Conservation (phyloP, 2,113 vertebrate genomes). For the Percina caprodes region DNA sequence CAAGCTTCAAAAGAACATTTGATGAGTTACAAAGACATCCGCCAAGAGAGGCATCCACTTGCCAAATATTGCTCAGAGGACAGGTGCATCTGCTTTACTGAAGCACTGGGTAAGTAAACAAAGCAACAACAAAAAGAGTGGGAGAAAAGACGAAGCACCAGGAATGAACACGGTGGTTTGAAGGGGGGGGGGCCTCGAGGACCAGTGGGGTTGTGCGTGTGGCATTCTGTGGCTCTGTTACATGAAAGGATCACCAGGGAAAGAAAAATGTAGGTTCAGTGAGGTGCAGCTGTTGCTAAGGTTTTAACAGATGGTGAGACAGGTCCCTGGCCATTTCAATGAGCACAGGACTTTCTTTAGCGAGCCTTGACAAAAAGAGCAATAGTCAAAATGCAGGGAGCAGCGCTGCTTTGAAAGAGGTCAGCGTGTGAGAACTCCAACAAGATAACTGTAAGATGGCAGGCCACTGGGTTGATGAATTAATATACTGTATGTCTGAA, state of each 20-base stretch:
- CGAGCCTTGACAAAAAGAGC: constrained; percentile 35
- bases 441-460: constrained; percentile 13
- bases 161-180: constrained; percentile 1
- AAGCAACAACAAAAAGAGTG: constrained; percentile 57
- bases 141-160: constrained; percentile 18
- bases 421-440: background rate
- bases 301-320: constrained; percentile 28
- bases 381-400: constrained; percentile 19
- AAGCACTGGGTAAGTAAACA: constrained; percentile 50
- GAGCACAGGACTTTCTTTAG: constrained; percentile 32
- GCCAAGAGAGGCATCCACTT: constrained; percentile 60
- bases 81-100: constrained; percentile 61
- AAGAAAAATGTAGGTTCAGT: constrained; percentile 27
- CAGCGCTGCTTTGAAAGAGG: constrained; percentile 25
- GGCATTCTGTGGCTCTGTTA: constrained; percentile 28
- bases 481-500: constrained; percentile 8
- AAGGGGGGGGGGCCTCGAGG: background rate
- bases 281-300: constrained; percentile 36
- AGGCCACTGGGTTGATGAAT: background rate
- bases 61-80: constrained; percentile 60
- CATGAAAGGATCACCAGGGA: constrained; percentile 41
- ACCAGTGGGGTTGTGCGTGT: constrained; percentile 13
- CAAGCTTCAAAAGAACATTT: constrained; percentile 65
- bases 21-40: constrained; percentile 60
- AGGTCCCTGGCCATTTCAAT: constrained; percentile 52